Percentiles rank a stretch among this genome's conserved stretches.
These are phyloP conservation scores for Dicrostonyx torquatus DNA, from an alignment of 2,797 vertebrate species.

Conservation along the genomic window DNA sequence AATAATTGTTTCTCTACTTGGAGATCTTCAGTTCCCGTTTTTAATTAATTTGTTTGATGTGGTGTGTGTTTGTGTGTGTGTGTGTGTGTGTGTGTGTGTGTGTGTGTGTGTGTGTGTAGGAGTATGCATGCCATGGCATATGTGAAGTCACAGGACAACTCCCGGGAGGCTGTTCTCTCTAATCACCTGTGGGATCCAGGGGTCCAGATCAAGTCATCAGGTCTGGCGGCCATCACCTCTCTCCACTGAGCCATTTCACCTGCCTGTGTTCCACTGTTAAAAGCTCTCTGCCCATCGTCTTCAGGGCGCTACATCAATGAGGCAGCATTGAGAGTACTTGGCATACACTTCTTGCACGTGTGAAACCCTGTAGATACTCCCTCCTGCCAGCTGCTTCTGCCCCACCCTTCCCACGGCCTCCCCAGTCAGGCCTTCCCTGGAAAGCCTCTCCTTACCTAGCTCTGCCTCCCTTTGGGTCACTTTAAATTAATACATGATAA, in stretches of 20 bases:
- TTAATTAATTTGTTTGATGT: not conserved
- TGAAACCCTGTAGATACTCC: not conserved
- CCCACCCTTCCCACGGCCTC: rapidly evolving
- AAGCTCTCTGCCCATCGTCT: not conserved
- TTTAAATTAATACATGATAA: conserved; percentile 67
- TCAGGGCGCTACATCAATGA: rapidly evolving
- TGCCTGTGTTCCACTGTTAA: not conserved
- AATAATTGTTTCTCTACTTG: not conserved
- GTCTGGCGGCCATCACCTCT: not conserved
- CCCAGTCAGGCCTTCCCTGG: not conserved
- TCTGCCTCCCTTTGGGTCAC: conserved; percentile 31
- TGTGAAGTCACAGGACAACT: not conserved
- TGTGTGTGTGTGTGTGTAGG: not conserved
- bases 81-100: not conserved
- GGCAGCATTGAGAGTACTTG: rapidly evolving
- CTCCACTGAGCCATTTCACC: not conserved
- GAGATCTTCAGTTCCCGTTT: not conserved
- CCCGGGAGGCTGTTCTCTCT: not conserved
- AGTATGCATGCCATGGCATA: not conserved
- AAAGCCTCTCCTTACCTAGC: no score
- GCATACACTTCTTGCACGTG: rapidly evolving
- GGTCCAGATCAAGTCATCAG: not conserved
- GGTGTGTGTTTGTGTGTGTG: not conserved
- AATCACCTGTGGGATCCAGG: not conserved
- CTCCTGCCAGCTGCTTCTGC: rapidly evolving